Base-by-base conservation (phyloP, 2,797 vertebrate species). In the Danionella dracula region DNA sequence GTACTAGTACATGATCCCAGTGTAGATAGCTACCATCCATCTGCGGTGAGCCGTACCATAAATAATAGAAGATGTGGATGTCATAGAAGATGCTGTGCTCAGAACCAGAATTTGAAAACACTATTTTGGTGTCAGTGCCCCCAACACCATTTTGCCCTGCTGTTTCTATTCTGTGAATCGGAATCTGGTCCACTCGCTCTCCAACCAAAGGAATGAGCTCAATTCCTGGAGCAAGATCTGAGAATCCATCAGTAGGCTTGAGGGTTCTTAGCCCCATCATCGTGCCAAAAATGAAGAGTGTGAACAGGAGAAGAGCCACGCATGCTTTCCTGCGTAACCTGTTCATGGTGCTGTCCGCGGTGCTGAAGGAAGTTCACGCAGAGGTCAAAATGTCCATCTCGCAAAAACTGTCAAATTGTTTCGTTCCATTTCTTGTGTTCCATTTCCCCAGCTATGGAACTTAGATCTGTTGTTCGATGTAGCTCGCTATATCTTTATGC, bases 1-100 rank as follows among this genome's bases (percentile, higher is more conserved):
- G 93, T 32, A 95, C 92, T 73, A 95, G 87, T 70, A 90, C 86
- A 71, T 94, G 93, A 78, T 95, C 92, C 93, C 93, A 96, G 74
- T 93, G 93, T 16, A 91, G 78, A 77, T 92, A 94, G 72, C 84
- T 89, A 1, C 85, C 86, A 67, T 93, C 89, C 78, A 85, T 79
- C 5, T 82, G 77, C 0, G 88, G 90, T 53, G 79, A 92, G 13
- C 93, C 92, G 27, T 92, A 96, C 92, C 92, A 94, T 64, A 83
- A 85, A 79, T 93, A 93, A 79, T 93, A 94, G 76, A 94, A 95
- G 65, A 92, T 89, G 29, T 93, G 94, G 15, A 94, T 85, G 65
- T 93, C 92, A 6, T 91, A 90, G 76, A 92, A 94, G 44, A 94
- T 83, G 2, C 75, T 85, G 51, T 85, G 85, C 23, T 88, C 87